phyloP scores from a whole-genome alignment of 1,140 invertebrate genomes.

The Phymorhynchus buccinoides region DNA sequence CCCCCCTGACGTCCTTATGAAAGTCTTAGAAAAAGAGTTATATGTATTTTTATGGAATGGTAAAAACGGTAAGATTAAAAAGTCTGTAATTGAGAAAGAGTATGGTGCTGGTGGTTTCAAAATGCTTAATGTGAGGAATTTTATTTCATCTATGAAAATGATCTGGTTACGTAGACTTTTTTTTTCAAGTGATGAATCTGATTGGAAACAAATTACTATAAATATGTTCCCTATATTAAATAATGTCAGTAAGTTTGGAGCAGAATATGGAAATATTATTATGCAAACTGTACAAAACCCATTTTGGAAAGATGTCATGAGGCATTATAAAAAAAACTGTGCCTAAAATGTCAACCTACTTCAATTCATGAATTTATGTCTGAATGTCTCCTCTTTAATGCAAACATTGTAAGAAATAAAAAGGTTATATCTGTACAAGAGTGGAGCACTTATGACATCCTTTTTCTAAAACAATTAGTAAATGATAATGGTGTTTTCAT shows the following conservation, averaged over 20 bases:
- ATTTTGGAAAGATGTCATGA: slow-evolving; percentile 1
- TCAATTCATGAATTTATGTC: background rate
- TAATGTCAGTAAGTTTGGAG: background rate
- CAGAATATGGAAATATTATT: background rate
- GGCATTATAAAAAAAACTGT: background rate
- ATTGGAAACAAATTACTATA: background rate
- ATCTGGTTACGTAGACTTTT: slow-evolving; percentile 7
- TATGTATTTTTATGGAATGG: background rate
- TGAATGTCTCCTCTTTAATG: background rate
- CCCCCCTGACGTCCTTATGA: background rate
- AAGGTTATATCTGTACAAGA: background rate
- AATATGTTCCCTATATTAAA: background rate
- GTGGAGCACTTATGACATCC: background rate
- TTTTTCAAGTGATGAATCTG: background rate
- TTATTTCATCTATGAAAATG: slow-evolving; percentile 4
- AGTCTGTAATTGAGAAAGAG: background rate
- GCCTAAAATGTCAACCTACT: background rate
- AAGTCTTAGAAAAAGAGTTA: background rate
- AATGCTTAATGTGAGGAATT: background rate
- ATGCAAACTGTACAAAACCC: background rate
- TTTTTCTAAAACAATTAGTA: background rate
- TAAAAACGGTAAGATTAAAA: background rate
- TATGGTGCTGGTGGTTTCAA: background rate
- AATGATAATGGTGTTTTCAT: background rate
- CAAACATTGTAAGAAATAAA: background rate